Conservation (phyloP, 2,113 vertebrate genomes). For the Jaculus jaculus region DNA sequence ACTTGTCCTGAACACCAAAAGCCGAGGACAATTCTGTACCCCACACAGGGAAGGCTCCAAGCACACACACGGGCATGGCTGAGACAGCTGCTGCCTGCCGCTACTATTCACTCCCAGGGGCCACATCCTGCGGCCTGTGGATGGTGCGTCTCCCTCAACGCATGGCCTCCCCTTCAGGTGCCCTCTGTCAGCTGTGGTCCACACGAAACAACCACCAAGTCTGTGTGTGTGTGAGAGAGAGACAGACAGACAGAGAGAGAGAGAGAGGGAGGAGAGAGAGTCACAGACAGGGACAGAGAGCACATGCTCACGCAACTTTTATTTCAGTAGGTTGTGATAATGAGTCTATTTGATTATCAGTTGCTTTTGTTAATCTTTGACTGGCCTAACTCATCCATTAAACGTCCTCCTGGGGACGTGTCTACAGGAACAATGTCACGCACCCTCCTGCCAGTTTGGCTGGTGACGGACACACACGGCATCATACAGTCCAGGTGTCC, state of each 20-base stretch:
- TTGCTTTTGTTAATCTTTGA: not conserved
- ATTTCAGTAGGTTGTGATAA: not conserved
- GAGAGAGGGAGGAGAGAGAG: no score
- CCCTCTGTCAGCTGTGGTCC: not conserved
- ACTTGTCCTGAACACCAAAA: not conserved
- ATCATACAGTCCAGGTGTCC: not conserved
- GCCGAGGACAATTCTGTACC: not conserved
- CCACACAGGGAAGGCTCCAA: not conserved
- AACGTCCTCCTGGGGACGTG: not conserved
- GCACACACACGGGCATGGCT: not conserved
- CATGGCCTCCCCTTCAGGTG: not conserved
- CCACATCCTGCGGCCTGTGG: not conserved
- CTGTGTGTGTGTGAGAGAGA: no score
- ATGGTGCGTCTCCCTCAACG: not conserved
- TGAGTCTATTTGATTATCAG: not conserved
- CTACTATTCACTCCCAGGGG: not conserved
- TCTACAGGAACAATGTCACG: not conserved
- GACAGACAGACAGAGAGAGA: not conserved
- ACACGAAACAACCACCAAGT: not conserved
- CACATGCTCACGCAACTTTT: no score
- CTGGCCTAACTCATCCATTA: not conserved
- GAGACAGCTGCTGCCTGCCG: not conserved
- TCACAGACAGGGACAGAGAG: not conserved
- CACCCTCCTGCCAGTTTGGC: not conserved
- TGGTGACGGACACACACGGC: not conserved